phyloP scores from a whole-genome alignment of 2,113 vertebrate genomes.

The Tupaia chinensis region DNA sequence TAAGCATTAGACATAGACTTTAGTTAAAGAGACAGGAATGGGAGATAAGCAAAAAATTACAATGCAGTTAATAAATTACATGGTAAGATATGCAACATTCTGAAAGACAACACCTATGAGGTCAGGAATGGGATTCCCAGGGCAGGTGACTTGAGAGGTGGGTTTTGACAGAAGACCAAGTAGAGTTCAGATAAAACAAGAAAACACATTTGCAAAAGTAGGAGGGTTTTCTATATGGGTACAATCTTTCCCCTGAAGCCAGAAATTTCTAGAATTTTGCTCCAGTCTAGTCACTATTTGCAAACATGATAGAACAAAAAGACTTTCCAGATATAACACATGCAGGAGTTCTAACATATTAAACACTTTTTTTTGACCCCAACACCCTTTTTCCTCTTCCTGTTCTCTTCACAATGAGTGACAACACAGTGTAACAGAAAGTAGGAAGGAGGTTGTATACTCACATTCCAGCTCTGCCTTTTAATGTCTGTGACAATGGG shows the following conservation, averaged over 20 bases:
- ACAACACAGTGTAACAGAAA: background rate
- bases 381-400: background rate
- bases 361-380: background rate
- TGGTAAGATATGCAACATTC: background rate
- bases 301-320: background rate
- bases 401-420: background rate
- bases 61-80: background rate
- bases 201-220: background rate
- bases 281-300: background rate
- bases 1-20: background rate
- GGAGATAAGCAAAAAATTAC: background rate
- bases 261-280: background rate
- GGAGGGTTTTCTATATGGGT: background rate
- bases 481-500: background rate
- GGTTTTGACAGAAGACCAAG: background rate
- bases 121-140: background rate
- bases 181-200: background rate
- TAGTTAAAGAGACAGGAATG: background rate
- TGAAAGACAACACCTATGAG: background rate
- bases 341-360: background rate
- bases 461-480: background rate
- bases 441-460: background rate
- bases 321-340: background rate
- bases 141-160: accelerated
- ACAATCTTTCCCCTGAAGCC: background rate